phyloP scores from a whole-genome alignment of 2,888 invertebrate species.

The Gastracanthus pulcherrimus region DNA sequence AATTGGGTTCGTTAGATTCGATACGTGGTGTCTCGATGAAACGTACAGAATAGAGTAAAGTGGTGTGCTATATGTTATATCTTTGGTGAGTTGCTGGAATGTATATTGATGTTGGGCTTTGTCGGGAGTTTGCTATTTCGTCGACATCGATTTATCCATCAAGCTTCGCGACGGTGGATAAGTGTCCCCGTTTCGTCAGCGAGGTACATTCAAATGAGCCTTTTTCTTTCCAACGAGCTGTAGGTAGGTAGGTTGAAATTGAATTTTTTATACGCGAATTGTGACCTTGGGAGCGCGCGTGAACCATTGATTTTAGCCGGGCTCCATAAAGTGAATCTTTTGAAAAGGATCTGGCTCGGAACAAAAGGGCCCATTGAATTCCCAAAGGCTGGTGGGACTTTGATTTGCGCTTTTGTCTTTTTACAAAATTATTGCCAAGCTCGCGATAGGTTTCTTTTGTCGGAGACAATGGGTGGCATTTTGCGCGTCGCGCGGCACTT shows the following conservation, averaged over 20 bases:
- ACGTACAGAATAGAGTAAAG: no score
- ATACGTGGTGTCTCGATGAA: background rate
- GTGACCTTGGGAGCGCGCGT: background rate
- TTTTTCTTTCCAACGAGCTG: no score
- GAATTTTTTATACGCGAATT: background rate
- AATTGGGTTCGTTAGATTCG: background rate
- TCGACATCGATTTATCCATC: background rate
- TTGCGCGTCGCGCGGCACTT: background rate
- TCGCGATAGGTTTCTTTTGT: background rate
- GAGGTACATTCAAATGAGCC: no score
- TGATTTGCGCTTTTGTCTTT: background rate
- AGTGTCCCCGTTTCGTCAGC: background rate
- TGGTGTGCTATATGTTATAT: no score
- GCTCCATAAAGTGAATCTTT: background rate
- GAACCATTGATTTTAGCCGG: conserved; percentile 3
- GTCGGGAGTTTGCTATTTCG: background rate
- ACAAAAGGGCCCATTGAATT: background rate
- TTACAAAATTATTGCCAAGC: background rate
- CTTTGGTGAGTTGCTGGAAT: background rate
- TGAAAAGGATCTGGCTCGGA: no score
- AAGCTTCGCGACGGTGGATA: background rate
- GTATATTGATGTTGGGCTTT: background rate
- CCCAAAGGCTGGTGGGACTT: background rate
- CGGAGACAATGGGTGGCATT: background rate
- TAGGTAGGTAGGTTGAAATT: no score